Evolutionary conservation across 2,888 invertebrate species (phyloP).

Genomic region (Bruchidius siliquastri): DNA sequence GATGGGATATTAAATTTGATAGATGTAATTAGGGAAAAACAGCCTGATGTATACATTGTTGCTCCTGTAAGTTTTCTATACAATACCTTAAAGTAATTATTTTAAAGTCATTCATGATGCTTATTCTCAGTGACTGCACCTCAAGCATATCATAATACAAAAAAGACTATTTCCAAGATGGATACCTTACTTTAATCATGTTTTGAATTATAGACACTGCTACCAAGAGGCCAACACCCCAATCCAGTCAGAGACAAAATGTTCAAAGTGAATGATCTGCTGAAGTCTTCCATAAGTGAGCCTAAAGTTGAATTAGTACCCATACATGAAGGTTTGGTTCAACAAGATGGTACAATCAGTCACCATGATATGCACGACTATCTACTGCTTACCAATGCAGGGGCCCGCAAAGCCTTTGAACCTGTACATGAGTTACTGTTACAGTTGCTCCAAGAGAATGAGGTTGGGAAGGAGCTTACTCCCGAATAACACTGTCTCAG

Average conservation of each 20-base stretch:
- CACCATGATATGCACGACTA: slow-evolving; percentile 92
- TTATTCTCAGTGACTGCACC: too few species aligned
- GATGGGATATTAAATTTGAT: slow-evolving; percentile 79
- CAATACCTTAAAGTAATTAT: too few species aligned
- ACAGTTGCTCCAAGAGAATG: slow-evolving; percentile 67
- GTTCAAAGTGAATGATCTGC: slow-evolving; percentile 65
- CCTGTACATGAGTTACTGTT: slow-evolving; percentile 75
- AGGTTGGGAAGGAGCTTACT: neutral
- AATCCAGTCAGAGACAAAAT: slow-evolving; percentile 78
- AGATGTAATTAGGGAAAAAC: slow-evolving; percentile 66
- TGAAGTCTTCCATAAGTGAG: slow-evolving; percentile 59
- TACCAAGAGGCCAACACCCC: slow-evolving; percentile 83
- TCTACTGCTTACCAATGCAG: slow-evolving; percentile 79
- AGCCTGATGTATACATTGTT: slow-evolving; percentile 76
- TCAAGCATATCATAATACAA: too few species aligned
- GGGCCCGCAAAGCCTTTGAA: slow-evolving; percentile 82
- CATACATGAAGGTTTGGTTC: slow-evolving; percentile 75
- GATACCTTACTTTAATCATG: neutral
- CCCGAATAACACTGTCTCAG: neutral
- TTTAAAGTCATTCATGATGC: too few species aligned
- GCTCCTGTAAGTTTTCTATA: slow-evolving; percentile 67
- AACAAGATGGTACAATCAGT: slow-evolving; percentile 72
- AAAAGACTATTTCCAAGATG: too few species aligned
- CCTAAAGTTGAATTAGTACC: slow-evolving; percentile 69
- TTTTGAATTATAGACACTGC: slow-evolving; percentile 64